Conservation (phyloP, 2,797 vertebrate species). For the Takifugu ocellatus region DNA sequence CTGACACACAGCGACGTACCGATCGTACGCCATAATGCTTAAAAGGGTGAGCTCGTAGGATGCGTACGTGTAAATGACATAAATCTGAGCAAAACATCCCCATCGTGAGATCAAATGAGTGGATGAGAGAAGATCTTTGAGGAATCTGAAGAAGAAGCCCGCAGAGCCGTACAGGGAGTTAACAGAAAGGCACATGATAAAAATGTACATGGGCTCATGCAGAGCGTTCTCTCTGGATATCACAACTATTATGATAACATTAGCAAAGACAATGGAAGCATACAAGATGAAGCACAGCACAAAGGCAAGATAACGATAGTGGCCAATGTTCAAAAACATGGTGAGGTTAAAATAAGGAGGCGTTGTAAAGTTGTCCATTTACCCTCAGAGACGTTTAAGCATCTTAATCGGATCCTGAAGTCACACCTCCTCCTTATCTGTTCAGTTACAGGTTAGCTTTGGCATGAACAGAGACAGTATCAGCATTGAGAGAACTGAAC, state of each 20-base stretch:
- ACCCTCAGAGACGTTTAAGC: not conserved
- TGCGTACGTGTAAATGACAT: slow-evolving; percentile 55
- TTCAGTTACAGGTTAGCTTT: not conserved
- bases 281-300: slow-evolving; percentile 38
- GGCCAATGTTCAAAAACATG: slow-evolving; percentile 44
- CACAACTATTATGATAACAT: slow-evolving; percentile 45
- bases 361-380: slow-evolving; percentile 44
- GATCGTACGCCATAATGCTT: slow-evolving; percentile 58
- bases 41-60: slow-evolving; percentile 55
- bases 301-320: slow-evolving; percentile 42
- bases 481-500: not conserved
- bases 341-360: slow-evolving; percentile 49
- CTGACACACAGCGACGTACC: slow-evolving; percentile 53
- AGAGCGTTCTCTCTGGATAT: slow-evolving; percentile 42
- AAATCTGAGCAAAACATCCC: slow-evolving; percentile 52
- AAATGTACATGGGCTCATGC: slow-evolving; percentile 61
- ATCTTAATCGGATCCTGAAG: not conserved
- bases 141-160: slow-evolving; percentile 54
- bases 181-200: slow-evolving; percentile 50
- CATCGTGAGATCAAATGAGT: slow-evolving; percentile 45
- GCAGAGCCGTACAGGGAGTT: slow-evolving; percentile 60
- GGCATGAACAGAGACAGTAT: not conserved
- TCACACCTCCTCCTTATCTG: not conserved
- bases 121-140: slow-evolving; percentile 49
- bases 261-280: slow-evolving; percentile 41